Evolutionary conservation across 2,797 vertebrate species (phyloP).

Genomic region (Halcyon chelicuti): DNA sequence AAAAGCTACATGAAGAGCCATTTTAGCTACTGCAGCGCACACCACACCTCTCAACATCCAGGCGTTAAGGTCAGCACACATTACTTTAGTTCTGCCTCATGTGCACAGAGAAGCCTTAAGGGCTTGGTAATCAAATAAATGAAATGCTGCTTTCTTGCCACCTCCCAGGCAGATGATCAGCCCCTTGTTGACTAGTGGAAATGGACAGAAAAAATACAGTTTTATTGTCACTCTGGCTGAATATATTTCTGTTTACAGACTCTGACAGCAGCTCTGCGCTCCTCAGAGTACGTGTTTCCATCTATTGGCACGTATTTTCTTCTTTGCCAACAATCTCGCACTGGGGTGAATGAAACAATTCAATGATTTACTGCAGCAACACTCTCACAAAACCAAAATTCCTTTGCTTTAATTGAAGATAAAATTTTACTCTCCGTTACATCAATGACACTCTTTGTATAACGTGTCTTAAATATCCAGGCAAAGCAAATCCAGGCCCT

Average conservation of each 20-base stretch:
- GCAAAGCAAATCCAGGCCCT: neutral
- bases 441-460: neutral
- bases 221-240: neutral
- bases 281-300: neutral
- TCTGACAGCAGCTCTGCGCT: neutral
- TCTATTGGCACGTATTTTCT: rapidly evolving
- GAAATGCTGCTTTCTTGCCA: neutral
- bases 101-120: neutral
- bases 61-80: neutral
- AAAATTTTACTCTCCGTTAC: neutral
- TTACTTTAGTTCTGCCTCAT: neutral
- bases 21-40: neutral
- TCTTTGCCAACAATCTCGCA: neutral
- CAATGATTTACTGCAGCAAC: neutral
- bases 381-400: neutral
- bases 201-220: neutral
- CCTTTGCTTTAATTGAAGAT: neutral
- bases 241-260: neutral
- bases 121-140: neutral
- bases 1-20: conserved; percentile 28
- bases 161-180: neutral
- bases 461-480: neutral
- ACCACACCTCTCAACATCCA: neutral
- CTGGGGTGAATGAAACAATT: neutral
- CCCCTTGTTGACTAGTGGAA: neutral